phyloP scores from a whole-genome alignment of 2,888 invertebrate species.

The Dexiosoma caninum region DNA sequence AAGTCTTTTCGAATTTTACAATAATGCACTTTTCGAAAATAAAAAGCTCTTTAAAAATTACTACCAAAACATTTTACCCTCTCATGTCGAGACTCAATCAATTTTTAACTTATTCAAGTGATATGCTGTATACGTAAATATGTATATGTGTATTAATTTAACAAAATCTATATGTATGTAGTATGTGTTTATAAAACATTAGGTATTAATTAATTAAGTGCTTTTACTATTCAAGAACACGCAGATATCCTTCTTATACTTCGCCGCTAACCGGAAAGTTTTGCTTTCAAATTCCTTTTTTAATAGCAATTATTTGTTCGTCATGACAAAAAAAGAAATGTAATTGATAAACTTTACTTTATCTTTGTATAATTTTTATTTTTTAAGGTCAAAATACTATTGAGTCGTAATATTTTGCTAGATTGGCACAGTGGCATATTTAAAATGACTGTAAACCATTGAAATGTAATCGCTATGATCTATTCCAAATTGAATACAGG shows the following conservation, averaged over 20 bases:
- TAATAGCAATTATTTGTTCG: not conserved
- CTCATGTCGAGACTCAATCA: no score
- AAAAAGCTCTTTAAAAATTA: no score
- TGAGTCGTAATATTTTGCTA: no score
- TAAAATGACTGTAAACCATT: no score
- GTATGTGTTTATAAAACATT: conserved; percentile 25
- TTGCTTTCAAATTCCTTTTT: not conserved
- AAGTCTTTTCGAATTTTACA: no score
- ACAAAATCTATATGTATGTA: not conserved
- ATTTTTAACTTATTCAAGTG: no score
- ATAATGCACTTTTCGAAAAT: no score
- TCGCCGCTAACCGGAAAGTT: not conserved
- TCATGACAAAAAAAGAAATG: conserved; percentile 9
- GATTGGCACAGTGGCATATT: not conserved
- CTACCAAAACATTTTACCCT: no score
- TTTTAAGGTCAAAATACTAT: conserved; percentile 7
- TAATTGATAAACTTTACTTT: conserved; percentile 1
- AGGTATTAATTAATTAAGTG: conserved; percentile 59
- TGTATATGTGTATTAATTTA: not conserved
- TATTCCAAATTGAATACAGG: no score
- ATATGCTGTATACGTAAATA: not conserved
- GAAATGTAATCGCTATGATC: no score
- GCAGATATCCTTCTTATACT: not conserved
- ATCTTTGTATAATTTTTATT: not conserved
- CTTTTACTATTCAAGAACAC: conserved; percentile 1